phyloP scores from a whole-genome alignment of 2,888 invertebrate genomes.

The Copidosoma aretas region DNA sequence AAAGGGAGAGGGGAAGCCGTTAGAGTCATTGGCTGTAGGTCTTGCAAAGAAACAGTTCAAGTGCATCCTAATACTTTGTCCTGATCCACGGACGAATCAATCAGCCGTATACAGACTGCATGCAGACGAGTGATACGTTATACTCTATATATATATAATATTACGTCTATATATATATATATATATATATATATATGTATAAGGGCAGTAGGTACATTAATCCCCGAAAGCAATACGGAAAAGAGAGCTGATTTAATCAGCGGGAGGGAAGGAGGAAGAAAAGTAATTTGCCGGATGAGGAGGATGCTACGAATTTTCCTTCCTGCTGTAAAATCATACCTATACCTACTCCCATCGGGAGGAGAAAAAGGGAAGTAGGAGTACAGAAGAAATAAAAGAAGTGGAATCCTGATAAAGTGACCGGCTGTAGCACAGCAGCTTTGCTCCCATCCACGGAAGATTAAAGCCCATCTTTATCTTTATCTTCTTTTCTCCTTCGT shows the following conservation, averaged over 20 bases:
- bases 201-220: no score
- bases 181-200: no score
- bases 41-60: background rate
- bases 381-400: no score
- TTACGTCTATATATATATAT: background rate
- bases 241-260: slow-evolving; percentile 21
- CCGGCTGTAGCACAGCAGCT: background rate
- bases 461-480: background rate
- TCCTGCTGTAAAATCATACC: background rate
- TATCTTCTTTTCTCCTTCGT: no score
- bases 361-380: no score
- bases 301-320: background rate
- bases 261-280: slow-evolving; percentile 3
- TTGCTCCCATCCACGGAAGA: background rate
- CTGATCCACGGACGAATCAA: slow-evolving; percentile 1
- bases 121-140: background rate
- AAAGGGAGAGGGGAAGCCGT: slow-evolving; percentile 23
- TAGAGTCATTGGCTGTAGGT: slow-evolving; percentile 27
- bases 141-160: no score
- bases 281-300: slow-evolving; percentile 9
- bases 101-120: background rate
- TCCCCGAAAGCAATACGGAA: background rate
- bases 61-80: background rate
- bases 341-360: no score
- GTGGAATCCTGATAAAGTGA: background rate